phyloP scores from a whole-genome alignment of 2,888 invertebrate species.

The Hirtodrosophila histrioides region DNA sequence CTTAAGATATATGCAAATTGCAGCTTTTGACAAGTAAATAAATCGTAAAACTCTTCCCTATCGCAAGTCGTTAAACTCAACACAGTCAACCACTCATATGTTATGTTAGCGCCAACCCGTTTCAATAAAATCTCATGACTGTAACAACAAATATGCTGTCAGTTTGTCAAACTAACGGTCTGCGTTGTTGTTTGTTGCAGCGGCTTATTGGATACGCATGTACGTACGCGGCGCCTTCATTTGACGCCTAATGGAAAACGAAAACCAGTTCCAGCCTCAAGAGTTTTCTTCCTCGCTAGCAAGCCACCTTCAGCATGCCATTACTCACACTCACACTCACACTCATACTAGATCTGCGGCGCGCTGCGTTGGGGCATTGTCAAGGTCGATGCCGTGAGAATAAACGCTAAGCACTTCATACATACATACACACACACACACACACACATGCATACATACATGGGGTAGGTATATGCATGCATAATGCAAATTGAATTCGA shows the following conservation, averaged over 20 bases:
- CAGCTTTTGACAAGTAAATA: conserved; percentile 36
- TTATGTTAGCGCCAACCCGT: conserved; percentile 26
- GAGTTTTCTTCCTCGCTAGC: conserved; percentile 67
- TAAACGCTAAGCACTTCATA: conserved; percentile 26
- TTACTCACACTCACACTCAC: conserved; percentile 34
- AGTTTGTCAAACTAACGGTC: conserved; percentile 53
- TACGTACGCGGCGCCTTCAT: conserved; percentile 69
- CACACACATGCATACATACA: conserved; percentile 1
- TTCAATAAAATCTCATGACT: conserved; percentile 32
- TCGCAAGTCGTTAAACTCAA: conserved; percentile 52
- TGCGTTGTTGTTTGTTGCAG: conserved; percentile 11
- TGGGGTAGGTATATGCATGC: conserved; percentile 3
- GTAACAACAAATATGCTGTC: conserved; percentile 23
- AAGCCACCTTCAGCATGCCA: conserved; percentile 38
- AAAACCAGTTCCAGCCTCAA: conserved; percentile 65
- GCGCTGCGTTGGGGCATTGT: conserved; percentile 56
- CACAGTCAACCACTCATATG: conserved; percentile 21
- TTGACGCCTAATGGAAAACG: conserved; percentile 46
- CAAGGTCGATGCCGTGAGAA: conserved; percentile 73
- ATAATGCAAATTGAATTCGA: conserved; percentile 64
- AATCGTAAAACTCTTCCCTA: conserved; percentile 49
- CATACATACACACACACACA: conserved; percentile 2
- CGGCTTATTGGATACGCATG: conserved; percentile 62
- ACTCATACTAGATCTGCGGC: conserved; percentile 2
- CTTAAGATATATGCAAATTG: conserved; percentile 24